Base-by-base conservation (phyloP, 92 coral and sea anemone species). In the Parazoanthus darwini region DNA sequence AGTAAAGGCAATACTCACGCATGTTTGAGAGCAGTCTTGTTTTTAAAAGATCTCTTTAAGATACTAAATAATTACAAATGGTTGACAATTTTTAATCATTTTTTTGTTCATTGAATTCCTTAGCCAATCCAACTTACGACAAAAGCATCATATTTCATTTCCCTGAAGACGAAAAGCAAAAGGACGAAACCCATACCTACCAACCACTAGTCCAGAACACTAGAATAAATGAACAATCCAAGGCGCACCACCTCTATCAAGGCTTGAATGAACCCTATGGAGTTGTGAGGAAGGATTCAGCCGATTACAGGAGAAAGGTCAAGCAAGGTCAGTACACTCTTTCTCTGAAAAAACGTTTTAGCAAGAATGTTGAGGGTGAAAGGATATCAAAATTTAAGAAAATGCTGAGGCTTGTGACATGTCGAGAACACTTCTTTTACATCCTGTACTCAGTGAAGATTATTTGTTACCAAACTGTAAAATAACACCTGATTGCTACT, bases 111-210 rank as follows among this genome's bases (percentile, higher is more conserved):
- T 23, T 81, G n/a, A 15, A 56, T 37, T 10, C 29, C 48, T 58
- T 81, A 56, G 85, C 46, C 48, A 81, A 81, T 65, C 85, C 85
- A 20, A 81, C 85, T 8, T 81, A 81, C 74, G 85, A 29, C 33
- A 81, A 35, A 59, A 81, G 85, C 29, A 59, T 81, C 6, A 14
- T 81, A 2, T 18, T 81, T 37, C 74, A 81, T 5, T 59, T 54
- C 13, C 54, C 73, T 20, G 85, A 81, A 14, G 74, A 81, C 10
- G 36, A 5, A 59, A 81, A 37, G 39, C 44, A 35, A 23, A 51
- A 81, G 48, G 74, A 81, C 14, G 22, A 37, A 37, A 37, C 22
- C 8, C 1, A 58, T 22, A 56, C 26, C 11, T 81, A 81, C 68
- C 85, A 81, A 81, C 51, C 85, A 11, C 16, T 81, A n/a, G 74